Evolutionary conservation across 2,113 vertebrate species (phyloP).

Genomic region (Thinocorus orbignyianus): DNA sequence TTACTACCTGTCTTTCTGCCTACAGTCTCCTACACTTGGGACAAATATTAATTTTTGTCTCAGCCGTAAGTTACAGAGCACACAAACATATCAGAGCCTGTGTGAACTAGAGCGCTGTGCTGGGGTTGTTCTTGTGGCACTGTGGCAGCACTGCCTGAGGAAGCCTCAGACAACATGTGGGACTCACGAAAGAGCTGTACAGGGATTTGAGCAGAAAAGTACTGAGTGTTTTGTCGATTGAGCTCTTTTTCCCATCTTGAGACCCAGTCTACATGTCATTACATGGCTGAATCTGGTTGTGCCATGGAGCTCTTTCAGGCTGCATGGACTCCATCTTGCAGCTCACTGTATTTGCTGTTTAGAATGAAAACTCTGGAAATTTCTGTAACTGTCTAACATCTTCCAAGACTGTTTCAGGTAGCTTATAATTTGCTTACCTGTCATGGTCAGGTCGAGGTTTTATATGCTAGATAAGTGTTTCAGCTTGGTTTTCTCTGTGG

Average conservation of each 20-base stretch:
- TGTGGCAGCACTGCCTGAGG: background rate
- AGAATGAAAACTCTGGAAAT: background rate
- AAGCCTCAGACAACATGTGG: accelerated
- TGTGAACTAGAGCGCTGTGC: background rate
- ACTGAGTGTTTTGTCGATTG: accelerated
- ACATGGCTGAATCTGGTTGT: accelerated
- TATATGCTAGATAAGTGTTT: background rate
- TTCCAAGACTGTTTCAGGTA: background rate
- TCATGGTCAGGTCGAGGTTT: background rate
- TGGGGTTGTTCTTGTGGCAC: background rate
- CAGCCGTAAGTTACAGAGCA: background rate
- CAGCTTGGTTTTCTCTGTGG: background rate
- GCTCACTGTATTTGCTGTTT: background rate
- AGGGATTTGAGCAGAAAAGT: background rate
- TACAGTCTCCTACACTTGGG: background rate
- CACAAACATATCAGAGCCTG: background rate
- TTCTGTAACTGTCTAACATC: background rate
- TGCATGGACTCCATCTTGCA: accelerated
- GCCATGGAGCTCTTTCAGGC: background rate
- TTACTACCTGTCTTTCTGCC: background rate
- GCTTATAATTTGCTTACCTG: background rate
- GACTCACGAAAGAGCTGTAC: too few species aligned
- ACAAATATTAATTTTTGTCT: background rate
- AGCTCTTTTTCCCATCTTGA: background rate
- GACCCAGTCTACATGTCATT: accelerated